Evolutionary conservation across 2,113 vertebrate genomes (phyloP).

Genomic region (Chloropsis cyanopogon): DNA sequence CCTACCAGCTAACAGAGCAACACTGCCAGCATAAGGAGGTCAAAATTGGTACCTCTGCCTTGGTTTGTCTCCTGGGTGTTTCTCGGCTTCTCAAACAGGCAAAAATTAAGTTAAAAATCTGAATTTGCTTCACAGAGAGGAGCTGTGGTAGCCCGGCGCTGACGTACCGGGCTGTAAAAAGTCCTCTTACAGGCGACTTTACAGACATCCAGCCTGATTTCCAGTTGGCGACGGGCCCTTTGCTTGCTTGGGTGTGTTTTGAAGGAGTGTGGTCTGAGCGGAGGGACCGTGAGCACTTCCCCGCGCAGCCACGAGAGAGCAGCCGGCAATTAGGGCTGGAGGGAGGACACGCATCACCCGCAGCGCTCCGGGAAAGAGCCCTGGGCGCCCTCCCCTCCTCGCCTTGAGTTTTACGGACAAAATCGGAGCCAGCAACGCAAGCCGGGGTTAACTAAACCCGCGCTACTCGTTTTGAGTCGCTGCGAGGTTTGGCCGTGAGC

Average conservation of each 20-base stretch:
- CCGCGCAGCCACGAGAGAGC: conserved; percentile 77
- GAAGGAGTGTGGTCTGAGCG: neutral
- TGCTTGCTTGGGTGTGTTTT: neutral
- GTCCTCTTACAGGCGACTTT: neutral
- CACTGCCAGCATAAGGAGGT: neutral
- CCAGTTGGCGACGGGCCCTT: neutral
- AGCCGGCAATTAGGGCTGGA: conserved; percentile 71
- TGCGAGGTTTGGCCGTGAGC: neutral
- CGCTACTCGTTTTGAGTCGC: neutral
- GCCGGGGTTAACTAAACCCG: neutral
- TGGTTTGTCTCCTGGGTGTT: neutral
- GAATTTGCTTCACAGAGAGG: neutral
- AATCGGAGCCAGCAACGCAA: neutral
- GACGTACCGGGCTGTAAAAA: neutral
- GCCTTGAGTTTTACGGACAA: neutral
- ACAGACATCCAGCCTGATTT: neutral
- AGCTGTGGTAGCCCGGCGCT: neutral
- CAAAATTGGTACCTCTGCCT: neutral
- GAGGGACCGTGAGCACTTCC: conserved; percentile 54
- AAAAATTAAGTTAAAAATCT: neutral
- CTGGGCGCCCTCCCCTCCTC: neutral
- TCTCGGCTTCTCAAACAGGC: neutral
- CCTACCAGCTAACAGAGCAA: neutral
- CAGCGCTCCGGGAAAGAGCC: neutral
- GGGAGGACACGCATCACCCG: neutral